Percentiles rank a stretch among this genome's conserved stretches.
Evolutionary conservation across 2,888 invertebrate genomes (phyloP).

Genomic region (Tipula lateralis): DNA sequence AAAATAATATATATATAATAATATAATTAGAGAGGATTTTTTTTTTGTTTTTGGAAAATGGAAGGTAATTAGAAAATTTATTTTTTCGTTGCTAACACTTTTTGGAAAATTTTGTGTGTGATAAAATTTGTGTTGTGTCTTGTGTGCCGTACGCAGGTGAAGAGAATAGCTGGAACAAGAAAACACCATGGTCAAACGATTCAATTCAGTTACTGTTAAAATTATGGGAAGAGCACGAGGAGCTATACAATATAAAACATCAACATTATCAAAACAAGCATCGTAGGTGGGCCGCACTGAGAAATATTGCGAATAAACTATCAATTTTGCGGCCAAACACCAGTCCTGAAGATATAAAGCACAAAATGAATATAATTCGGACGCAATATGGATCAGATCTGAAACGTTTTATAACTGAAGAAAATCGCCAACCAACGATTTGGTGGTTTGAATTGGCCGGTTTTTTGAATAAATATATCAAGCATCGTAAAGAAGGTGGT

Average conservation of each 20-base stretch:
- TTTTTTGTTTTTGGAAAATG: slow-evolving; percentile 20
- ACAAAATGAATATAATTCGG: slow-evolving; percentile 27
- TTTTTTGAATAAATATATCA: slow-evolving; percentile 26
- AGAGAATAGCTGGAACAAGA: slow-evolving; percentile 19
- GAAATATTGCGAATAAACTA: background rate
- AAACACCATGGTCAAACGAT: slow-evolving; percentile 27
- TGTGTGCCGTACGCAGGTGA: slow-evolving; percentile 1
- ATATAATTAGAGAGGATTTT: slow-evolving; percentile 1
- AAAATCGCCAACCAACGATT: slow-evolving; percentile 27
- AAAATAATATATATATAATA: background rate
- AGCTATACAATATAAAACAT: slow-evolving; percentile 25
- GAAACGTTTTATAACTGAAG: slow-evolving; percentile 26
- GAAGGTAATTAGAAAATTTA: slow-evolving; percentile 27
- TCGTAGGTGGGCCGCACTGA: background rate
- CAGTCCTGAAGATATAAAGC: slow-evolving; percentile 6
- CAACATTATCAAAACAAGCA: slow-evolving; percentile 25
- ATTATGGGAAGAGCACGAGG: slow-evolving; percentile 26
- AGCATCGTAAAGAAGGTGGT: slow-evolving; percentile 26
- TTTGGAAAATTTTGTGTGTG: background rate
- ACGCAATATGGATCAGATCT: slow-evolving; percentile 26
- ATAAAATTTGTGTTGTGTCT: slow-evolving; percentile 7
- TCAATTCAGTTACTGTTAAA: slow-evolving; percentile 25
- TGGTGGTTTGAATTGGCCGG: slow-evolving; percentile 29
- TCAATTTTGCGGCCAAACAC: slow-evolving; percentile 12
- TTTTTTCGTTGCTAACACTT: background rate